These are phyloP conservation scores for Clusia tigrina DNA, from an alignment of 2,888 invertebrate species.

Conservation along the genomic window DNA sequence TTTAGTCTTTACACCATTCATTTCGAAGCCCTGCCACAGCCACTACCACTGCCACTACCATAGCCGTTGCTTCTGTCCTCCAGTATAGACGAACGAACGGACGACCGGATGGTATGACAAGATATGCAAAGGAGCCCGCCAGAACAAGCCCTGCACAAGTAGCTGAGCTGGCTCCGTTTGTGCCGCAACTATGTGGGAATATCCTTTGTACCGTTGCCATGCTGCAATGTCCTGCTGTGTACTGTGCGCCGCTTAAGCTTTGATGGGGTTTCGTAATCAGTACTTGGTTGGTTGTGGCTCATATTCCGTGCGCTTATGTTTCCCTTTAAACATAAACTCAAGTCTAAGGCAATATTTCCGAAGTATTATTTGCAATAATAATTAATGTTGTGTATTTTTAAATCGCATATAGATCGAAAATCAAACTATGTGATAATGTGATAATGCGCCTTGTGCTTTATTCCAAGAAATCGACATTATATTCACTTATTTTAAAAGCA, in stretches of 20 bases:
- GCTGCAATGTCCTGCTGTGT: slow-evolving; percentile 12
- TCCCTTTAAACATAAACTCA: background rate
- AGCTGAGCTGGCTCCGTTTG: background rate
- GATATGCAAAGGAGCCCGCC: slow-evolving; percentile 28
- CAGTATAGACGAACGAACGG: background rate
- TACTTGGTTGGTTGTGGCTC: slow-evolving; percentile 32
- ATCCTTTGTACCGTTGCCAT: slow-evolving; percentile 5
- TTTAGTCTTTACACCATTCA: slow-evolving; percentile 62
- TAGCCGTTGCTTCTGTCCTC: background rate
- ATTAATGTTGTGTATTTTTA: too few relatives aligned
- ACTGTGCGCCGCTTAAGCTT: slow-evolving; percentile 34
- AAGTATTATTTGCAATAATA: background rate
- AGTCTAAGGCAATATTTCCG: background rate
- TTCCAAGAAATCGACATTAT: too few relatives aligned
- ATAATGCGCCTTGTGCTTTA: too few relatives aligned
- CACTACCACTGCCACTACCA: background rate
- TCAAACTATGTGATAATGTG: too few relatives aligned
- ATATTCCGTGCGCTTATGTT: background rate
- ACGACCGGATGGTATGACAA: slow-evolving; percentile 22
- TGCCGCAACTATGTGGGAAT: background rate
- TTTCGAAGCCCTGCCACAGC: slow-evolving; percentile 39
- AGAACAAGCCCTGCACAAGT: background rate
- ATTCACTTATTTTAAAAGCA: too few relatives aligned
- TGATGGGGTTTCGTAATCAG: slow-evolving; percentile 39
- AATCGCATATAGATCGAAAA: too few relatives aligned